phyloP scores from a whole-genome alignment of 2,113 vertebrate species.

The Talpa occidentalis region DNA sequence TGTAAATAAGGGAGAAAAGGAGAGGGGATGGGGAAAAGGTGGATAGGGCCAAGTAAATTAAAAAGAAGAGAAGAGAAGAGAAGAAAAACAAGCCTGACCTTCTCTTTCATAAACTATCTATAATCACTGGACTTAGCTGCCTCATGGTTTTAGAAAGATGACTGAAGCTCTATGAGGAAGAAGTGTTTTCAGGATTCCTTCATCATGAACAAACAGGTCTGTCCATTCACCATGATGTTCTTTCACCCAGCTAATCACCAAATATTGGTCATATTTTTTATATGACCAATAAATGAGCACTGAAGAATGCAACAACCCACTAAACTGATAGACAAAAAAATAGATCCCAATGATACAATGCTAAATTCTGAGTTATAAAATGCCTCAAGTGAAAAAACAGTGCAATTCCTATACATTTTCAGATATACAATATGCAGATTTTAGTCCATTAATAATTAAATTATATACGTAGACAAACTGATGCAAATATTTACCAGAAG shows the following conservation, averaged over 20 bases:
- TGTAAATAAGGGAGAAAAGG: neutral
- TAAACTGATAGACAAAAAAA: neutral
- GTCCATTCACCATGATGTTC: neutral
- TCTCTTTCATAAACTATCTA: neutral
- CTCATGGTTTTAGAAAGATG: neutral
- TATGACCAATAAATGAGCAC: neutral
- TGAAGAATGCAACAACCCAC: neutral
- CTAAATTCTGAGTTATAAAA: constrained; percentile 3
- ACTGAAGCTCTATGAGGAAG: neutral
- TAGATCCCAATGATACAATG: neutral
- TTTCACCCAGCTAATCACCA: neutral
- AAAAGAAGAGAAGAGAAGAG: neutral
- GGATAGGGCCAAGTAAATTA: neutral
- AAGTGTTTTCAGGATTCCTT: neutral
- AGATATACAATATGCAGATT: neutral
- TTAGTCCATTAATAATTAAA: neutral
- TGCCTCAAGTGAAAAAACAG: neutral
- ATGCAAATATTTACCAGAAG: neutral
- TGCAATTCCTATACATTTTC: neutral
- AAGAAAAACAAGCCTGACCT: neutral
- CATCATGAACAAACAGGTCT: neutral
- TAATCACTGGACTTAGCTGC: neutral
- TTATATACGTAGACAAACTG: neutral
- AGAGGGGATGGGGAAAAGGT: neutral
- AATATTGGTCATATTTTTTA: too few species aligned